Conservation (phyloP, 2,888 invertebrate species). For the Dicyrtomina minuta region DNA sequence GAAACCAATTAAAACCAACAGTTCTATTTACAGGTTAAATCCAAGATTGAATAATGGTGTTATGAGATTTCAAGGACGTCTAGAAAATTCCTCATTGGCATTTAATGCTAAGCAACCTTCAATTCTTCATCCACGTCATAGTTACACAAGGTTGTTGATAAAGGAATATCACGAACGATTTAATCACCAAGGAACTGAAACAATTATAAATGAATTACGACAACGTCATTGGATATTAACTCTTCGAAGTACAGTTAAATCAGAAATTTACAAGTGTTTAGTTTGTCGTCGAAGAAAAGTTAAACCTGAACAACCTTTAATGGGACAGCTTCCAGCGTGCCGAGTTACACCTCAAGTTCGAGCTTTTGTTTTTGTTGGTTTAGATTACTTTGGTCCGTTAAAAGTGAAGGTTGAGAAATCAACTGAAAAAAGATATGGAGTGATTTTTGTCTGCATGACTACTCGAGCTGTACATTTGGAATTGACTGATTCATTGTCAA, state of each 20-base stretch:
- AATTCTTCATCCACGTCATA: slow-evolving; percentile 26
- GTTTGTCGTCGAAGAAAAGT: no score
- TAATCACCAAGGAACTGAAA: slow-evolving; percentile 31
- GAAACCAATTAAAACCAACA: background rate
- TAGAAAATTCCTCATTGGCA: no score
- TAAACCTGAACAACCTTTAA: slow-evolving; percentile 2
- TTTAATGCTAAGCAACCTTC: no score
- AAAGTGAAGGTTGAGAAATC: slow-evolving; percentile 18
- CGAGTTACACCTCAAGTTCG: background rate
- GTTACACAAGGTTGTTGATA: slow-evolving; percentile 14
- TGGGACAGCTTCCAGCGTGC: slow-evolving; percentile 12
- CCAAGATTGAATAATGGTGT: background rate
- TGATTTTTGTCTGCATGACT: slow-evolving; percentile 25
- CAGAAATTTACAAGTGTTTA: no score
- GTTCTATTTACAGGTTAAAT: background rate
- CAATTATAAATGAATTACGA: slow-evolving; percentile 22
- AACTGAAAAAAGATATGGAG: slow-evolving; percentile 29
- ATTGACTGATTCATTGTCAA: slow-evolving; percentile 5
- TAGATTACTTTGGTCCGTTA: slow-evolving; percentile 14
- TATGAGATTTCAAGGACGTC: background rate
- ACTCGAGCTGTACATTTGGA: slow-evolving; percentile 32
- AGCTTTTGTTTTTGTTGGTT: background rate
- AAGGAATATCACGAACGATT: slow-evolving; percentile 2
- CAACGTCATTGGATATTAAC: slow-evolving; percentile 31
- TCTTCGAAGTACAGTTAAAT: no score